Evolutionary conservation across 2,888 invertebrate species (phyloP).

Genomic region (Phania funesta): DNA sequence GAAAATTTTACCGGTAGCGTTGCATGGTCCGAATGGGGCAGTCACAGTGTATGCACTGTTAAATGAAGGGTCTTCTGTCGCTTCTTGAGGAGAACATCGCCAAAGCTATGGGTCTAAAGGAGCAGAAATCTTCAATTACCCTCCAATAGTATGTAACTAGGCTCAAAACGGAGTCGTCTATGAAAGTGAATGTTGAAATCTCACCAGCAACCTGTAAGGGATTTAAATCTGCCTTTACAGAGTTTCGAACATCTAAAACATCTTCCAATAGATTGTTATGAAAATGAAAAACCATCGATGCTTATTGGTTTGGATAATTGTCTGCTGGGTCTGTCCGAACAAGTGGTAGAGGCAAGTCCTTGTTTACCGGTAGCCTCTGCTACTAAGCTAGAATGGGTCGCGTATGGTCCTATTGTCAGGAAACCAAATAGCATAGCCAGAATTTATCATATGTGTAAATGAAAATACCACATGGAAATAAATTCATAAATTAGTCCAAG

Average conservation of each 20-base stretch:
- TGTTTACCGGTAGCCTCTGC: constrained; percentile 10
- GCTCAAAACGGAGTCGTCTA: neutral
- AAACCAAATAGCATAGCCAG: neutral
- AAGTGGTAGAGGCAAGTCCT: constrained; percentile 1
- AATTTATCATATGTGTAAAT: constrained; percentile 22
- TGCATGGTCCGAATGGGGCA: neutral
- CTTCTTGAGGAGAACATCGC: constrained; percentile 53
- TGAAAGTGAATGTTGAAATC: constrained; percentile 26
- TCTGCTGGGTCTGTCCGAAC: neutral
- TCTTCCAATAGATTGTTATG: constrained; percentile 13
- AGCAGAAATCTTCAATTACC: constrained; percentile 41
- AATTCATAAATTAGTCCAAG: constrained; percentile 27
- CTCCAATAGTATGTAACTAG: constrained; percentile 64
- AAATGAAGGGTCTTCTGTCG: constrained; percentile 61
- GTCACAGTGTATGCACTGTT: constrained; percentile 18
- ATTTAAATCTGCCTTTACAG: constrained; percentile 33
- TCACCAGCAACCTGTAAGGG: constrained; percentile 2
- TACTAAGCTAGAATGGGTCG: constrained; percentile 52
- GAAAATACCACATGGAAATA: neutral
- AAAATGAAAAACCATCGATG: constrained; percentile 15
- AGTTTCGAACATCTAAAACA: constrained; percentile 4
- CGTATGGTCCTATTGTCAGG: constrained; percentile 19
- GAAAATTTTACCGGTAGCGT: neutral
- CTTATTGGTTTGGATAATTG: constrained; percentile 22
- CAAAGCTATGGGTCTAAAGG: constrained; percentile 47